Evolutionary conservation across 1,140 invertebrate species (phyloP).

Genomic region (Coenobita brevimanus): DNA sequence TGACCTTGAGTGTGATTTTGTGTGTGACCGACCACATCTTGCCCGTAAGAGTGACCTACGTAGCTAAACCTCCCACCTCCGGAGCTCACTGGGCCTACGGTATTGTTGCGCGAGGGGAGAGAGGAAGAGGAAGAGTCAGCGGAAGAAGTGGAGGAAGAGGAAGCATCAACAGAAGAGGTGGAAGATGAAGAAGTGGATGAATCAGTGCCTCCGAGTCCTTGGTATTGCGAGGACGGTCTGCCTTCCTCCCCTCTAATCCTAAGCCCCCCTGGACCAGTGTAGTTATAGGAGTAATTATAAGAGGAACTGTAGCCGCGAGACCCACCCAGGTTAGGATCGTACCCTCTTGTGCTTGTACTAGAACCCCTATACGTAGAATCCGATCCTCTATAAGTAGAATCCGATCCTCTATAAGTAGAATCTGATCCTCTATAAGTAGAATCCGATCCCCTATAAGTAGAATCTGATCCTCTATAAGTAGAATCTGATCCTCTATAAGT

Average conservation of each 20-base stretch:
- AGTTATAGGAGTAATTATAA: constrained; percentile 44
- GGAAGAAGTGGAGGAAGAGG: constrained; percentile 4
- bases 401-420: not conserved
- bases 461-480: not conserved
- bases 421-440: not conserved
- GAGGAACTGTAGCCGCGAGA: constrained; percentile 21
- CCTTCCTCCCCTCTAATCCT: not conserved
- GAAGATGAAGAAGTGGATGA: too few relatives aligned
- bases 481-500: not conserved
- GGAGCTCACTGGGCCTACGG: constrained; percentile 31
- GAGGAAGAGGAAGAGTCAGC: not conserved
- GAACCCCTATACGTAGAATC: not conserved
- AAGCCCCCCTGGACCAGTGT: constrained; percentile 10
- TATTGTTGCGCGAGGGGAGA: not conserved
- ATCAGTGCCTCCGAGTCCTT: constrained; percentile 11
- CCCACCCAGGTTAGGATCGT: not conserved
- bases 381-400: not conserved
- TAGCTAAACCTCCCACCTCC: constrained; percentile 60
- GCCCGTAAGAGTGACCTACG: constrained; percentile 64
- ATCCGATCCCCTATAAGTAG: not conserved
- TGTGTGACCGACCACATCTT: constrained; percentile 66
- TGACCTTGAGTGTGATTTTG: not conserved
- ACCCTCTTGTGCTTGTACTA: not conserved
- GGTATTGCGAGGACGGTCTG: not conserved
- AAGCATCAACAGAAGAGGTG: not conserved